Conservation (phyloP, 2,888 invertebrate genomes). For the Patella pellucida region DNA sequence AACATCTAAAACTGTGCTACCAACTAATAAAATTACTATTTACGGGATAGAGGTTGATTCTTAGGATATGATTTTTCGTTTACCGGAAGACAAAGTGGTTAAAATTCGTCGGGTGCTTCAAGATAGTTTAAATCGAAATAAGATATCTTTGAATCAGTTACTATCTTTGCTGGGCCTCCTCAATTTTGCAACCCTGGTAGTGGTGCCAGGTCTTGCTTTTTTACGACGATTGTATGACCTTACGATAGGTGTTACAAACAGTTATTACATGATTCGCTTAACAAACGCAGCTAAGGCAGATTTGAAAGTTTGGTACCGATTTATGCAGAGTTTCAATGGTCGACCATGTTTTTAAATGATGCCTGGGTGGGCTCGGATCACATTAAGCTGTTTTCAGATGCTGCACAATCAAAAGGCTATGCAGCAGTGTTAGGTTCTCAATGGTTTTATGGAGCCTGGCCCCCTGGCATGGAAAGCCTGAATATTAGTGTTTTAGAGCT, state of each 20-base stretch:
- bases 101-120: no score
- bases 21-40: not conserved
- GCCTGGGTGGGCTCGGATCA: not conserved
- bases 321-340: not conserved
- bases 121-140: no score
- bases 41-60: not conserved
- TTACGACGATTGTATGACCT: no score
- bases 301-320: not conserved
- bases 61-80: not conserved
- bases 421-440: not conserved
- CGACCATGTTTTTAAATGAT: no score
- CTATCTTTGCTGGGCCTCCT: no score
- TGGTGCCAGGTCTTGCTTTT: no score
- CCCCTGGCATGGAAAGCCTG: not conserved
- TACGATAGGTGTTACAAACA: no score
- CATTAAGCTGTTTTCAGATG: not conserved
- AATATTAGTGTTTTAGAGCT: constrained; percentile 7
- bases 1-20: not conserved
- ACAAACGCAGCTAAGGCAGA: no score
- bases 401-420: not conserved
- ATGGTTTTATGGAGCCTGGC: constrained; percentile 14
- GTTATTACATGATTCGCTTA: no score
- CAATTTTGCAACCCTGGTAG: no score
- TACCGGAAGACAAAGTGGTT: not conserved
- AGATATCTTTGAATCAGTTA: no score